These are phyloP conservation scores for Pelvicachromis taeniatus DNA, from an alignment of 2,113 vertebrate species.

Conservation along the genomic window DNA sequence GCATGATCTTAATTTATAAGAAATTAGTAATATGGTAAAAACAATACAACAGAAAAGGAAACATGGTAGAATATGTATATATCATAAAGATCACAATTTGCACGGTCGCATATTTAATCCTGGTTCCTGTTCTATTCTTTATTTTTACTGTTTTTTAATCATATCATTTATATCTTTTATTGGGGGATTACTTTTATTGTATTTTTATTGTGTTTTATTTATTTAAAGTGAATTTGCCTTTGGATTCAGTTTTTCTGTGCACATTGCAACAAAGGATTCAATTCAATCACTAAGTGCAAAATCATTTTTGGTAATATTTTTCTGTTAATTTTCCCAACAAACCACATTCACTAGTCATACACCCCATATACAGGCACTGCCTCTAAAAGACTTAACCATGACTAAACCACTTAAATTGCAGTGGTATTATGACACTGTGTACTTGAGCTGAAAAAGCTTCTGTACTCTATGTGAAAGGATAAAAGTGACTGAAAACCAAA, in stretches of 20 bases:
- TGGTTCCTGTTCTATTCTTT: background rate
- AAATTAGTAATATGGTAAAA: background rate
- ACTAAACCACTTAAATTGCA: background rate
- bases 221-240: background rate
- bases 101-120: background rate
- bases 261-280: background rate
- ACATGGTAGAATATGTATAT: background rate
- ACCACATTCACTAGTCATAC: background rate
- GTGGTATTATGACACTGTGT: background rate
- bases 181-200: background rate
- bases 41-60: background rate
- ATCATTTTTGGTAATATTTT: background rate
- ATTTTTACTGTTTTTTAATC: background rate
- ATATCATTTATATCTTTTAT: background rate
- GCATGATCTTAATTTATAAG: background rate
- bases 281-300: background rate
- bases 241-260: background rate
- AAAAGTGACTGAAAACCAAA: conserved; percentile 20
- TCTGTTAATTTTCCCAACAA: background rate
- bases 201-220: background rate
- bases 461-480: background rate
- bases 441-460: background rate
- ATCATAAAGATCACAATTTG: background rate
- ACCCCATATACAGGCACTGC: background rate
- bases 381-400: background rate